Conservation (phyloP, 2,888 invertebrate genomes). For the Tanytarsus gracilentus region DNA sequence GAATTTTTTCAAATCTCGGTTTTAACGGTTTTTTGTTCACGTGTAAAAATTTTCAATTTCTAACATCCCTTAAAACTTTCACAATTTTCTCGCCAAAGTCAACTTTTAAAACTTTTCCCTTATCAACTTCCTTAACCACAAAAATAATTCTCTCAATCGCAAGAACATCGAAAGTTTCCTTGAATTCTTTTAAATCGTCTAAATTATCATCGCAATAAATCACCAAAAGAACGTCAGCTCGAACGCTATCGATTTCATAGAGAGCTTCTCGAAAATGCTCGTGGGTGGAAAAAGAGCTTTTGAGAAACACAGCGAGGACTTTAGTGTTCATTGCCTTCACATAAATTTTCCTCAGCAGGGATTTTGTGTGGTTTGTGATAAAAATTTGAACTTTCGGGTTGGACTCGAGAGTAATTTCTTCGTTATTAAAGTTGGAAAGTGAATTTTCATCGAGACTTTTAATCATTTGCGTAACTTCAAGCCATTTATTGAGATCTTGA, state of each 20-base stretch:
- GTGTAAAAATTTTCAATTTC: too few relatives aligned
- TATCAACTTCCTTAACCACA: too few relatives aligned
- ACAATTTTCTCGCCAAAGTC: too few relatives aligned
- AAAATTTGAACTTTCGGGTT: neutral
- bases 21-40: too few relatives aligned
- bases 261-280: neutral
- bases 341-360: neutral
- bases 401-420: too few relatives aligned
- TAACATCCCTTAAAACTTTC: neutral
- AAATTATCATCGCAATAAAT: neutral
- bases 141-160: neutral
- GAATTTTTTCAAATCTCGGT: too few relatives aligned
- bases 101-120: too few relatives aligned
- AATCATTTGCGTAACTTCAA: neutral
- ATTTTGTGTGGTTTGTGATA: neutral
- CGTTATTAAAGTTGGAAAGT: too few relatives aligned
- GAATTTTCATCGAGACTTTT: too few relatives aligned
- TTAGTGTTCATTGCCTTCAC: neutral
- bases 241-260: neutral
- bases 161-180: neutral
- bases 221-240: neutral
- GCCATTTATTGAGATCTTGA: neutral
- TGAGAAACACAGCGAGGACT: neutral
- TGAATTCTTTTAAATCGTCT: neutral
- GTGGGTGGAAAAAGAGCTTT: neutral